Conservation (phyloP, 2,888 invertebrate genomes). For the Mystacides longicornis region DNA sequence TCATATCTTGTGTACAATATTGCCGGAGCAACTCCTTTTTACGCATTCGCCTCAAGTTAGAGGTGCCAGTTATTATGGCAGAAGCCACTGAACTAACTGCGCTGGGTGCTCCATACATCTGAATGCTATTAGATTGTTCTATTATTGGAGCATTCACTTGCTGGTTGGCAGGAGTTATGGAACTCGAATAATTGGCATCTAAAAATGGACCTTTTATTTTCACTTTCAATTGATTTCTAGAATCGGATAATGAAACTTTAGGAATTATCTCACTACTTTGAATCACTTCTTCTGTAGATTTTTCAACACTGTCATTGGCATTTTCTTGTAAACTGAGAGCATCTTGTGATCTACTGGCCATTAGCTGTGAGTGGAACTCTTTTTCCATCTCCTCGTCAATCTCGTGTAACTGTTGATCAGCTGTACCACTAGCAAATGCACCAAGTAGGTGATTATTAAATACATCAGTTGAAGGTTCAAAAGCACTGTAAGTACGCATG, state of each 20-base stretch:
- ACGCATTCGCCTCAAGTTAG: conserved; percentile 76
- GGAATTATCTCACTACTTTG: conserved; percentile 32
- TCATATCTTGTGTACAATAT: conserved; percentile 80
- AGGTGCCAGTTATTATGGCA: conserved; percentile 53
- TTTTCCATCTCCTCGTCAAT: conserved; percentile 76
- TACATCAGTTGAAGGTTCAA: conserved; percentile 53
- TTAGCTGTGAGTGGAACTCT: conserved; percentile 61
- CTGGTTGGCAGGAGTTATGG: conserved; percentile 50
- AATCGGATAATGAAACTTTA: conserved; percentile 70
- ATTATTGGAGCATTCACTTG: conserved; percentile 42
- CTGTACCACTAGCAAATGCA: conserved; percentile 59
- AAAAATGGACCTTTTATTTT: conserved; percentile 86
- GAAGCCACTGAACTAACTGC: conserved; percentile 41
- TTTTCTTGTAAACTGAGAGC: conserved; percentile 28
- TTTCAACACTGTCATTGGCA: conserved; percentile 27
- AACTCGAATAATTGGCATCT: conserved; percentile 62
- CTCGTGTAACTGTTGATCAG: conserved; percentile 63
- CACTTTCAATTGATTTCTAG: conserved; percentile 79
- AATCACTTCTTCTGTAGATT: conserved; percentile 12
- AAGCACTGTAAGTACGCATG: conserved; percentile 76
- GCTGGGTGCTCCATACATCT: conserved; percentile 38
- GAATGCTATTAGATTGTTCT: conserved; percentile 34
- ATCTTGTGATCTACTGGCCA: conserved; percentile 40
- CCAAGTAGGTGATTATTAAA: conserved; percentile 58
- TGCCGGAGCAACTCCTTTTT: conserved; percentile 82